Evolutionary conservation across 2,113 vertebrate genomes (phyloP), one percentile per base, ranked within the genome.

Genomic region (Panthera tigris): DNA sequence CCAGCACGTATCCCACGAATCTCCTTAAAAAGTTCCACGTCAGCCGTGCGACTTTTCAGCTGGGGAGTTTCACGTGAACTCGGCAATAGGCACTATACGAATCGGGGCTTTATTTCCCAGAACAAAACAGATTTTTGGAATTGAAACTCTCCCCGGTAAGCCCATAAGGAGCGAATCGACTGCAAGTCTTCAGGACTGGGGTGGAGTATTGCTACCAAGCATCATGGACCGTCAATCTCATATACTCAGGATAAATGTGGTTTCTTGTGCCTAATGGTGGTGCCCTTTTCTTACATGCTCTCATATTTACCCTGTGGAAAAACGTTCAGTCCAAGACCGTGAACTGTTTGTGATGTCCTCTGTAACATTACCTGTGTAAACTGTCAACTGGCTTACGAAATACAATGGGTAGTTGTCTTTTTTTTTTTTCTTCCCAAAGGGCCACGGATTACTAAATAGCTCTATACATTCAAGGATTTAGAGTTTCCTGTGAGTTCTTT

Each of bases 401-500:
- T 90, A 95, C 66, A 96, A 92, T 96, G 95, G 41, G 41, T 90
- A 92, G 96, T 98, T 98, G 89, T 93, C 79, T 68, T 69, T 85
- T 86, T 91, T 97, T 97, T 48, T 92, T 92, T 87, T 45, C 85
- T 97, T 94, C 83, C 86, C 83, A 78, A 82, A 96, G 52, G 65
- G 68, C 93, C 92, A 86, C 41, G 0, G 63, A 91, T 96, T 96
- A 97, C 98, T 98, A 97, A 98, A 98, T 97, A 97, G 94, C 97
- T 96, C 96, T 97, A 97, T 98, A 98, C 97, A 98, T 98, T 96
- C 96, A 97, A 95, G 96, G 97, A 98, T 97, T 98, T 98, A 96
- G 98, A 95, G 83, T 98, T 98, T 98, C 97, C 97, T 98, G 97
- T 95, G 98, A 96, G 86, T 96, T 93, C 86, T 97, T 98, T 96